Conservation (phyloP, 2,113 vertebrate genomes). For the Pedionomus torquatus region DNA sequence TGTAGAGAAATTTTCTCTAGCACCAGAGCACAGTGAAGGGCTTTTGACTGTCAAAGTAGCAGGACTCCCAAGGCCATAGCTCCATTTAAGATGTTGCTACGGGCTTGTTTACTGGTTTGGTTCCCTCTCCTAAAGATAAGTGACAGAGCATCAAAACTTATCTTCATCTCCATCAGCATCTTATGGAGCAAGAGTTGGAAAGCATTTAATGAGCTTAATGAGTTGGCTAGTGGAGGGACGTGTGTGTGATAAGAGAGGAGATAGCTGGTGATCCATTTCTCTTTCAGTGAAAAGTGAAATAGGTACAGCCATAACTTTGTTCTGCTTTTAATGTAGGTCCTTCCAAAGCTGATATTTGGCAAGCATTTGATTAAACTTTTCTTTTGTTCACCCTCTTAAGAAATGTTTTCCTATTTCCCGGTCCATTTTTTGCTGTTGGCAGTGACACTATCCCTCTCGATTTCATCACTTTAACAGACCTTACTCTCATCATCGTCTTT, state of each 20-base stretch:
- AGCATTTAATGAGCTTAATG: slow-evolving; percentile 19
- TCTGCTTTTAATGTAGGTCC: neutral
- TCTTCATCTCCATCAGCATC: neutral
- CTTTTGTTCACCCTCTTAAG: neutral
- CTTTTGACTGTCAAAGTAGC: neutral
- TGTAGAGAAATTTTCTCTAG: neutral
- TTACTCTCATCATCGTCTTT: neutral
- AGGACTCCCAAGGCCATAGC: neutral
- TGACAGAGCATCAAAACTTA: neutral
- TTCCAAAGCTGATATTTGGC: neutral
- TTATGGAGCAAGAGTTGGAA: neutral
- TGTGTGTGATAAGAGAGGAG: neutral
- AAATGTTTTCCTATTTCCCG: slow-evolving; percentile 1
- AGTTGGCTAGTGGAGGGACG: neutral
- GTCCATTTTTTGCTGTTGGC: neutral
- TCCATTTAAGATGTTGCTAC: neutral
- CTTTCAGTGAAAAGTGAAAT: neutral
- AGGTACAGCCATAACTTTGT: neutral
- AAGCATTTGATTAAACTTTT: neutral
- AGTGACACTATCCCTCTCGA: neutral
- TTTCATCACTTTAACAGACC: slow-evolving; percentile 13
- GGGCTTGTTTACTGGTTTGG: neutral
- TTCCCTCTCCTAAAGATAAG: neutral
- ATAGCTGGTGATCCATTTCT: neutral
- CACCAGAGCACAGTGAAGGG: neutral